Conservation (phyloP, 2,888 invertebrate species). For the Tanytarsus gracilentus region DNA sequence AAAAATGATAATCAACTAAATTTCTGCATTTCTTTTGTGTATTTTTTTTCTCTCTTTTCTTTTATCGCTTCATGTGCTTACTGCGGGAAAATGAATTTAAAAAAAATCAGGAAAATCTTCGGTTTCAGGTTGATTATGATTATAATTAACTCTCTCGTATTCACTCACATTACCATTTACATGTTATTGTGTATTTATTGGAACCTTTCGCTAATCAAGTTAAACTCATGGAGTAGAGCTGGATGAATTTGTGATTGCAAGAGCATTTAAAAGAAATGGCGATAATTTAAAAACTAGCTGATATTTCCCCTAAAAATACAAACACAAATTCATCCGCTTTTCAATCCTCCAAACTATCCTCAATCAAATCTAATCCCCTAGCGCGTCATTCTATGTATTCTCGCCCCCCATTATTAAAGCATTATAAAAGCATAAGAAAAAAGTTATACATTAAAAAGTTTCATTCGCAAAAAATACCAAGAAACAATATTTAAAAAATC, state of each 20-base stretch:
- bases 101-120: constrained; percentile 32
- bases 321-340: too few relatives aligned
- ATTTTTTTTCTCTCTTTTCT: constrained; percentile 22
- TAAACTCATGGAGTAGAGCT: too few relatives aligned
- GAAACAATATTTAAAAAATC: constrained; percentile 23
- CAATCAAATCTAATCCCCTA: too few relatives aligned
- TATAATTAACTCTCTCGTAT: constrained; percentile 31
- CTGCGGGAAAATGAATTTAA: neutral
- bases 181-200: constrained; percentile 5
- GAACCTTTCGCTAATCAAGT: neutral
- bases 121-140: constrained; percentile 34
- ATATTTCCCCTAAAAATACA: too few relatives aligned
- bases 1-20: too few relatives aligned
- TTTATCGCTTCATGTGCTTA: neutral
- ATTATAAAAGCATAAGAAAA: neutral
- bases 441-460: neutral
- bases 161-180: neutral
- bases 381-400: too few relatives aligned
- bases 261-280: too few relatives aligned
- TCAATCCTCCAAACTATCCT: too few relatives aligned
- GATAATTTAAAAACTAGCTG: too few relatives aligned
- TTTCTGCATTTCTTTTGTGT: too few relatives aligned
- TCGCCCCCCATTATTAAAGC: neutral
- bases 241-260: too few relatives aligned
- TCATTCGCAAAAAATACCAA: constrained; percentile 14